Percentiles rank a stretch among this genome's conserved stretches.
phyloP scores from a whole-genome alignment of 2,888 invertebrate genomes.

The Epistrophe eligans region DNA sequence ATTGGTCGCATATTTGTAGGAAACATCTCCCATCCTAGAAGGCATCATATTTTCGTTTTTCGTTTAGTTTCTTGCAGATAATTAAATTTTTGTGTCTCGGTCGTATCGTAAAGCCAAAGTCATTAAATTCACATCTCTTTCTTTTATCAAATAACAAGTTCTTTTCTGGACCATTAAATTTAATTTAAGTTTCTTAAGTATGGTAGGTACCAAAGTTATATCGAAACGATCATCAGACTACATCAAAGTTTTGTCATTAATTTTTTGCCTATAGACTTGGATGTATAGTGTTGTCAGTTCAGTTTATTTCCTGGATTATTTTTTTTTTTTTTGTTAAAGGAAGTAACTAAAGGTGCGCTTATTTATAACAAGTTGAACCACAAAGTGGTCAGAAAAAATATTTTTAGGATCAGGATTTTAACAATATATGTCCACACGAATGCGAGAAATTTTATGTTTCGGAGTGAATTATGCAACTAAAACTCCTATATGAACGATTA shows the following conservation, averaged over 20 bases:
- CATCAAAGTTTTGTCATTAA: slow-evolving; percentile 8
- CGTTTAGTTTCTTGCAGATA: slow-evolving; percentile 14
- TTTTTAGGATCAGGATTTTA: too few species aligned
- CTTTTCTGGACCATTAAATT: slow-evolving; percentile 1
- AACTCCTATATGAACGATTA: too few species aligned
- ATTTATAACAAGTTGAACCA: too few species aligned
- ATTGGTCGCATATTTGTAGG: not conserved
- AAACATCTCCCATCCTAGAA: not conserved
- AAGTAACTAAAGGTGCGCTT: too few species aligned
- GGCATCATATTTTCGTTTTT: not conserved
- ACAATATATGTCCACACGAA: too few species aligned
- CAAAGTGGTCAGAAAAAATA: too few species aligned
- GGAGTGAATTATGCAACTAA: too few species aligned
- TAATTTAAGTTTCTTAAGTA: not conserved
- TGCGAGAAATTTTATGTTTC: too few species aligned
- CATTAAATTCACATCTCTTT: not conserved
- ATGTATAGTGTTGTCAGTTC: not conserved
- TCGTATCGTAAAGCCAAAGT: not conserved
- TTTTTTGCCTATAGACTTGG: not conserved
- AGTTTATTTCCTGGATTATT: too few species aligned
- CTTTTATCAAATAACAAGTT: not conserved
- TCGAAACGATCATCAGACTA: not conserved
- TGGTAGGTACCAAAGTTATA: not conserved
- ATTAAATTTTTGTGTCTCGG: slow-evolving; percentile 22
- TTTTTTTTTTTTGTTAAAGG: too few species aligned